Conservation (phyloP, 2,888 invertebrate genomes). For the Incurvaria masculella region DNA sequence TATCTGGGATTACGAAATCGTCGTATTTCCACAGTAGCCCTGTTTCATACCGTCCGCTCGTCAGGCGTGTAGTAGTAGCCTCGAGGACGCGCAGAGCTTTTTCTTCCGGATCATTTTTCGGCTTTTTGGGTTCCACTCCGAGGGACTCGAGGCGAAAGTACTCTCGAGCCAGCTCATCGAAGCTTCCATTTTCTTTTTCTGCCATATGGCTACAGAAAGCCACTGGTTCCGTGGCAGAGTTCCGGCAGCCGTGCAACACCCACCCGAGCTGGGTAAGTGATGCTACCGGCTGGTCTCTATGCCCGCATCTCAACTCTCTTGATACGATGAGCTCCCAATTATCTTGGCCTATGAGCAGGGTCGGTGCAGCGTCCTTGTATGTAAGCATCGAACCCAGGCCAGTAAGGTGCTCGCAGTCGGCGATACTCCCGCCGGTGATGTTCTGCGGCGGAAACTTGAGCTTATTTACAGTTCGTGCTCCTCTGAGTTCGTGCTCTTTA, state of each 20-base stretch:
- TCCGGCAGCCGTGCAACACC: slow-evolving; percentile 2
- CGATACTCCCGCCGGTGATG: background rate
- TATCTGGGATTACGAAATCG: slow-evolving; percentile 7
- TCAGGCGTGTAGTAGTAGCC: background rate
- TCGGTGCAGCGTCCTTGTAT: slow-evolving; percentile 5
- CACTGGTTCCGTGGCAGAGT: background rate
- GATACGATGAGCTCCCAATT: slow-evolving; percentile 8
- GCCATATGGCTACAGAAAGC: background rate
- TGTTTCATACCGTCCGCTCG: slow-evolving; percentile 9
- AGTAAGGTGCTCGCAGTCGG: slow-evolving; percentile 3
- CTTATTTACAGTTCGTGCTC: slow-evolving; percentile 1
- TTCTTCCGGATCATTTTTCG: background rate
- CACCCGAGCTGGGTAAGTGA: slow-evolving; percentile 10
- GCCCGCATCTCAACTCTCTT: slow-evolving; percentile 2
- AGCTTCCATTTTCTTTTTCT: slow-evolving; percentile 1
- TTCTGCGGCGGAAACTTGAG: slow-evolving; percentile 3
- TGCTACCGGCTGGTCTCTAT: slow-evolving; percentile 5
- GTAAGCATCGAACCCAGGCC: background rate
- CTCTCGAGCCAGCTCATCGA: background rate
- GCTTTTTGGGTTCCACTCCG: background rate
- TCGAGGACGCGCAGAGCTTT: background rate
- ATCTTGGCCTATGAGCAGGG: slow-evolving; percentile 8
- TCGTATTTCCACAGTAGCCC: slow-evolving; percentile 13
- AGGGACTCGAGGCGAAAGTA: background rate
- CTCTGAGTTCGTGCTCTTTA: too few species aligned